A percentile compares a stretch with the other conserved stretches of the same genome.
phyloP scores from a whole-genome alignment of 2,888 invertebrate genomes.

The Byasa hedistus region DNA sequence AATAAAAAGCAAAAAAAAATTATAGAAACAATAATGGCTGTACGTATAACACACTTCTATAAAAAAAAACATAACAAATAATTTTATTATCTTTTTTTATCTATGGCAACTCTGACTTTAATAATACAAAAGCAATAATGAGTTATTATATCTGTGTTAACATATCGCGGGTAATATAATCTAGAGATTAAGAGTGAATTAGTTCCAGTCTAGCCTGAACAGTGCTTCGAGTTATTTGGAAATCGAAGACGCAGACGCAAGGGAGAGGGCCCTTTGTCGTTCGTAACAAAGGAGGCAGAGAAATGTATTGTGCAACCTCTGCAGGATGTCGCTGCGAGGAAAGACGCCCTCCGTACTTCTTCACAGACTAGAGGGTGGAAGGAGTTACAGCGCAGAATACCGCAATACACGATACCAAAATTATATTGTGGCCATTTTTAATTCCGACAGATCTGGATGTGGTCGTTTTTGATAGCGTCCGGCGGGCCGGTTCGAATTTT shows the following conservation, averaged over 20 bases:
- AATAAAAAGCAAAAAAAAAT: no score
- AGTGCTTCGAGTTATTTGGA: conserved; percentile 19
- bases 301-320: conserved; percentile 28
- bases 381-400: conserved; percentile 7
- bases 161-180: not conserved
- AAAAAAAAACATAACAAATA: no score
- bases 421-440: conserved; percentile 18
- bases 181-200: not conserved
- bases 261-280: conserved; percentile 25
- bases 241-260: conserved; percentile 22
- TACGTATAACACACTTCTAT: no score
- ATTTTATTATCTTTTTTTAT: not conserved
- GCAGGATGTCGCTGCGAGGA: conserved; percentile 20
- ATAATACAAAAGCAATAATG: not conserved
- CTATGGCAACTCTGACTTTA: not conserved
- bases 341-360: conserved; percentile 20
- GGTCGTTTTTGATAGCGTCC: not conserved
- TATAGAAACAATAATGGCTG: no score
- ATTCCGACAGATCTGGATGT: conserved; percentile 3
- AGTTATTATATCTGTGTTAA: not conserved
- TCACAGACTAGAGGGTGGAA: conserved; percentile 7
- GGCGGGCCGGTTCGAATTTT: no score
- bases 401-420: not conserved
- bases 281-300: conserved; percentile 25
- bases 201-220: conserved; percentile 6